Evolutionary conservation across 1,140 invertebrate species (phyloP), one percentile per base, ranked within the genome.

Genomic region (Spodoptera frugiperda): DNA sequence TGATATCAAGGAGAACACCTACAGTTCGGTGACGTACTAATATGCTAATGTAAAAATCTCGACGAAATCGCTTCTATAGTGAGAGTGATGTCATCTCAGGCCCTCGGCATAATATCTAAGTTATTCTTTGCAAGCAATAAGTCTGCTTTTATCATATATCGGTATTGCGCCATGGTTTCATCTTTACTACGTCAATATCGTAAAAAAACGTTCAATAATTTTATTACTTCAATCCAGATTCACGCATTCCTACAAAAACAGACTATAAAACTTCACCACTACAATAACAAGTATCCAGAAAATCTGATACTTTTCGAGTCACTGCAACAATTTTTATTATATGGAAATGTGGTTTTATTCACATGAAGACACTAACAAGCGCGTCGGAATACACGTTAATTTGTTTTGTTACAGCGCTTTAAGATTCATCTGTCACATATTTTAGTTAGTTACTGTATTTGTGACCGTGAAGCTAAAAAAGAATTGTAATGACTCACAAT

Each of bases 21-120:
- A 84, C 81, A 77, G 54, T 44, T 55, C 30, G 15, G 30, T 72
- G 73, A 73, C 65, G 53, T 54, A 76, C 44, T 57, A 78, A 57
- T 73, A 77, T 80, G 76, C 59, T 59, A 77, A 75, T 75, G 48
- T 65, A 63, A 78, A 78, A 81, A 83, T 25, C 57, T 76, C 70
- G 61, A 61, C 82, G 57, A 79, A 87, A 80, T 84, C 70, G 63
- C 71, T 76, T 39, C 21, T 48, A 71, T 48, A 49, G 25, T 25
- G 5, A 25, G 25, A 25, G 74, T 86, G 86, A 88, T 79, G 79
- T 87, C 84, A 88, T 48, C 80, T 80, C 63, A 80, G 80, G 82
- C 79, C 76, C 70, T 67, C 61, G 53, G 63, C 73, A 77, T 81
- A 51, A 21, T 53, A 55, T 71, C 76, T 78, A 53, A 70, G 61